Conservation (phyloP, 1,140 invertebrate genomes). For the Drosophila repleta region DNA sequence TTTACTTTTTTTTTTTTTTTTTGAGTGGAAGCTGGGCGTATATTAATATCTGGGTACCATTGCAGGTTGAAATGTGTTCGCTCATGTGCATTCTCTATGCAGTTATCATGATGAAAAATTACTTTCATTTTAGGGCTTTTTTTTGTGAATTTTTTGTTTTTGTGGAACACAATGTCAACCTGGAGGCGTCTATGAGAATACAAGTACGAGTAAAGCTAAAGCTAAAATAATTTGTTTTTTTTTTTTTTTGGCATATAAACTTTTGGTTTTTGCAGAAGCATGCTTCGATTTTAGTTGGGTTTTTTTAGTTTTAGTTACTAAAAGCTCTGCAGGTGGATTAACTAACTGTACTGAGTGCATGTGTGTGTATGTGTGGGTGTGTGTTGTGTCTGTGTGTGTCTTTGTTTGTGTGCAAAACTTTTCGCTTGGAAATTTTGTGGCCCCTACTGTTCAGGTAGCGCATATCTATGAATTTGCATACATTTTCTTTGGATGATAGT, state of each 20-base stretch:
- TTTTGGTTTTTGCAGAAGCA: conserved; percentile 58
- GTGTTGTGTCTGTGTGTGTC: conserved; percentile 23
- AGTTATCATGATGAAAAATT: conserved; percentile 36
- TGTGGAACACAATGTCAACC: conserved; percentile 74
- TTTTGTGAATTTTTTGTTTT: conserved; percentile 32
- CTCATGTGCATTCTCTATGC: conserved; percentile 59
- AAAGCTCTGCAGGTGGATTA: conserved; percentile 35
- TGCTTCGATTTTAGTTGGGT: conserved; percentile 65
- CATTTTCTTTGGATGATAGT: conserved; percentile 83
- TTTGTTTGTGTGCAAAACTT: conserved; percentile 34
- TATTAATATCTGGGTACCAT: conserved; percentile 84
- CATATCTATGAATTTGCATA: conserved; percentile 82
- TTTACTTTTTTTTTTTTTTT: not conserved
- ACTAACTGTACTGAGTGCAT: conserved; percentile 18
- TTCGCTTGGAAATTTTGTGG: conserved; percentile 68
- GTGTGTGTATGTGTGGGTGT: conserved; percentile 21
- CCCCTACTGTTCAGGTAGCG: conserved; percentile 52
- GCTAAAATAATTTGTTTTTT: conserved; percentile 32
- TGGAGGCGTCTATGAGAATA: conserved; percentile 61
- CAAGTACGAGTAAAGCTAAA: conserved; percentile 24
- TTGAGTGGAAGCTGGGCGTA: conserved; percentile 82
- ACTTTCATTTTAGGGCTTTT: conserved; percentile 35
- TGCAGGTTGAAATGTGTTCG: conserved; percentile 76
- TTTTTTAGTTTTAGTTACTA: conserved; percentile 7
- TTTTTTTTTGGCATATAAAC: conserved; percentile 30